Conservation (phyloP, 2,797 vertebrate genomes). For the Diceros bicornis region DNA sequence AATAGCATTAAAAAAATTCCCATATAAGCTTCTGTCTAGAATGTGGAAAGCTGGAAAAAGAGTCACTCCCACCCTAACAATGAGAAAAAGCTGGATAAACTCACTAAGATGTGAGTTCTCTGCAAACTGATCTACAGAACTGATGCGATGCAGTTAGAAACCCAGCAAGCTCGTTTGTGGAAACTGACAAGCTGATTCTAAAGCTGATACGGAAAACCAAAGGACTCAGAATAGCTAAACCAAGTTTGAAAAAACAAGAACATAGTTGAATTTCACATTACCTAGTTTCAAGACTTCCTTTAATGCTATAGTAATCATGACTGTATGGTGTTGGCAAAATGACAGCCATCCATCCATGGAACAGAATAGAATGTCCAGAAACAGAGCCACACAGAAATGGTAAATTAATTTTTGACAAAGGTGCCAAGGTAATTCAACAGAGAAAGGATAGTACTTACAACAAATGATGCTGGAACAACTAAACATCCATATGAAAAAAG, state of each 20-base stretch:
- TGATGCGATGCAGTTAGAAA: background rate
- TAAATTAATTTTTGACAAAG: background rate
- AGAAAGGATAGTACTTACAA: background rate
- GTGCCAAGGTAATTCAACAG: slow-evolving; percentile 16
- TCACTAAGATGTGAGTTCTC: background rate
- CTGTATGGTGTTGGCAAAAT: background rate
- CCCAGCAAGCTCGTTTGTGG: background rate
- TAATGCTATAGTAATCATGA: background rate
- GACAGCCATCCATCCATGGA: background rate
- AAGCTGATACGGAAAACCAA: background rate
- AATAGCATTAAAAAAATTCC: background rate
- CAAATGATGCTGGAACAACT: slow-evolving; percentile 34
- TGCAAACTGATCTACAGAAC: background rate
- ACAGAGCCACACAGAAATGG: background rate
- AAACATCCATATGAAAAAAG: background rate
- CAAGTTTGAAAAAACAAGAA: slow-evolving; percentile 13
- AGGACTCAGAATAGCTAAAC: background rate
- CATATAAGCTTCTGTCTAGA: background rate
- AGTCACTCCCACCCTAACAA: background rate
- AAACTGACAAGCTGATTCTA: background rate
- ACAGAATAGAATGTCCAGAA: background rate
- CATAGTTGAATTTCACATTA: background rate
- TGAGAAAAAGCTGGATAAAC: background rate
- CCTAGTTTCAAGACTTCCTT: background rate
- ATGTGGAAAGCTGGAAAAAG: background rate